phyloP scores from a whole-genome alignment of 2,888 invertebrate genomes.

The Lithophane leautieri region DNA sequence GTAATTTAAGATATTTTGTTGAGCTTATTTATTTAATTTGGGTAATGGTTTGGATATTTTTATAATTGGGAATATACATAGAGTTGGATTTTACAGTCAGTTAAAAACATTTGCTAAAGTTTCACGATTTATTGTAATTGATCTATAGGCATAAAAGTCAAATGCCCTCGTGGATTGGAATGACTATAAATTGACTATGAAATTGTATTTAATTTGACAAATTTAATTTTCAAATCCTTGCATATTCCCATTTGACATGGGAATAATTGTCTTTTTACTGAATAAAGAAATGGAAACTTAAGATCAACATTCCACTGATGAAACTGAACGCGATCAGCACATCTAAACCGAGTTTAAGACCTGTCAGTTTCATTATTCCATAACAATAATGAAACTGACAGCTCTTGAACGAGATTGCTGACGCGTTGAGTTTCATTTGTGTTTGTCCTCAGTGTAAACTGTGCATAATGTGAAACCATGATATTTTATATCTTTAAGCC shows the following conservation, averaged over 20 bases:
- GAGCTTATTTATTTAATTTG: conserved; percentile 30
- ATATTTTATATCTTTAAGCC: background rate
- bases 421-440: background rate
- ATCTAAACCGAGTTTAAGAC: background rate
- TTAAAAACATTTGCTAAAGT: background rate
- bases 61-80: background rate
- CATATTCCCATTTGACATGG: background rate
- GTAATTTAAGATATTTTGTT: conserved; percentile 3
- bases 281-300: background rate
- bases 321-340: background rate
- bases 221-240: background rate
- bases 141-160: background rate
- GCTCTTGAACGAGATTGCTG: background rate
- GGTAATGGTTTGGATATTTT: conserved; percentile 14
- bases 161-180: background rate
- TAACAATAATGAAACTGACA: background rate
- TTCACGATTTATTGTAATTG: background rate
- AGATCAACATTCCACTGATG: background rate
- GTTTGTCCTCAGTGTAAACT: background rate
- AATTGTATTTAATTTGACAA: background rate
- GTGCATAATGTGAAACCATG: background rate
- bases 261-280: background rate
- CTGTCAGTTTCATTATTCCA: background rate
- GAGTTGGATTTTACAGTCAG: background rate
- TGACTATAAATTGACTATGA: background rate